A percentile compares a stretch with the other conserved stretches of the same genome.
Evolutionary conservation across 2,888 invertebrate species (phyloP).

Genomic region (Latrodectus elegans): DNA sequence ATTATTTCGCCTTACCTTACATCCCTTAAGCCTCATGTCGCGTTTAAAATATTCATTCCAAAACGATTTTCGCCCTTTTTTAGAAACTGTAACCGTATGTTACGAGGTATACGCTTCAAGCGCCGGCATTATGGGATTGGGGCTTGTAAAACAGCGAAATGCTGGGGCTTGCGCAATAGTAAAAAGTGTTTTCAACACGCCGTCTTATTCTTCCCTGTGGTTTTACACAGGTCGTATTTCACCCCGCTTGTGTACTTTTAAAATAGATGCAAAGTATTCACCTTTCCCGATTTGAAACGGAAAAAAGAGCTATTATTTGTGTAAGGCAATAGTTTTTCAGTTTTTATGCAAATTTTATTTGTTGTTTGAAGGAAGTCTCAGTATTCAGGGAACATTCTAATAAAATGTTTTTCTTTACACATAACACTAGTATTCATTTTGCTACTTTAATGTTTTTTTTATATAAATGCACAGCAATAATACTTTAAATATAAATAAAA

Average conservation of each 20-base stretch:
- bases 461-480: no score
- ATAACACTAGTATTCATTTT: no score
- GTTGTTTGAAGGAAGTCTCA: background rate
- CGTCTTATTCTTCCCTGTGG: constrained; percentile 46
- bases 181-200: constrained; percentile 40
- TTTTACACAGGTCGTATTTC: constrained; percentile 25
- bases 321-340: no score
- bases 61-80: constrained; percentile 55
- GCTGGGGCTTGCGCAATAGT: constrained; percentile 45
- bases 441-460: no score
- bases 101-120: constrained; percentile 10
- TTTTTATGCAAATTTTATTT: no score
- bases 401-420: no score
- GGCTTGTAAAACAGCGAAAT: constrained; percentile 49
- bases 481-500: no score
- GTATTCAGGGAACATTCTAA: background rate
- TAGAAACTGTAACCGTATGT: constrained; percentile 54
- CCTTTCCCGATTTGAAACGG: background rate
- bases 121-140: constrained; percentile 56
- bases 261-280: constrained; percentile 23
- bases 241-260: constrained; percentile 19
- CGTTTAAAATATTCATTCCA: constrained; percentile 64
- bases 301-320: background rate
- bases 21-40: constrained; percentile 55
- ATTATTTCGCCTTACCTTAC: constrained; percentile 30